phyloP scores from a whole-genome alignment of 2,797 vertebrate genomes.

The Chloroceryle amazona region DNA sequence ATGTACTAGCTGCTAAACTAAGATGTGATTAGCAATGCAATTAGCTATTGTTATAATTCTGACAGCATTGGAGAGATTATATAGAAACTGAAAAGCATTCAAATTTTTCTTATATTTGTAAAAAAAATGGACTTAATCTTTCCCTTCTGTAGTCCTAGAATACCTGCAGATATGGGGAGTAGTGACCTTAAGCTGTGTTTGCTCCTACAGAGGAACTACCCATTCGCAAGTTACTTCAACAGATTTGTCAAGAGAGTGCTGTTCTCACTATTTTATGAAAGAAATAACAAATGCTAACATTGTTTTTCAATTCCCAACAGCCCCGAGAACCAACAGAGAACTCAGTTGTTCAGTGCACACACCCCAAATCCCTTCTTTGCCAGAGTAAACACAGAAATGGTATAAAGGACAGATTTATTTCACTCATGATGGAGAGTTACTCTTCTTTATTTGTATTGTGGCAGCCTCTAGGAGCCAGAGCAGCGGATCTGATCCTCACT shows the following conservation, averaged over 20 bases:
- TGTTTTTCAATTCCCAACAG: slow-evolving; percentile 11
- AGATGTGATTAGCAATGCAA: slow-evolving; percentile 29
- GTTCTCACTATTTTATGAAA: background rate
- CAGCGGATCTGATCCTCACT: background rate
- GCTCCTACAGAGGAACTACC: background rate
- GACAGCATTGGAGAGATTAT: background rate
- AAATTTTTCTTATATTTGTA: background rate
- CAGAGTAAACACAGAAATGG: slow-evolving; percentile 10
- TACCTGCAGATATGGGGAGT: background rate
- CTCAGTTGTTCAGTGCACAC: background rate
- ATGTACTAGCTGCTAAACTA: background rate
- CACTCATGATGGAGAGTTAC: background rate
- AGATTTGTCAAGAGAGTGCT: background rate
- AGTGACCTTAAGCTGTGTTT: background rate
- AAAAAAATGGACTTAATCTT: background rate
- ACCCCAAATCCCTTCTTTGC: background rate
- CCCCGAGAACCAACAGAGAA: background rate
- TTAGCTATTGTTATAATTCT: background rate
- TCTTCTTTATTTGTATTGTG: background rate
- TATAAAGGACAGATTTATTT: slow-evolving; percentile 3
- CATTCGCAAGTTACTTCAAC: slow-evolving; percentile 2
- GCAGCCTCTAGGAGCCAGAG: background rate
- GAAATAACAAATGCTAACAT: background rate
- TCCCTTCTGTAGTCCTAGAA: background rate
- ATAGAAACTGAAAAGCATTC: background rate